A percentile compares a stretch with the other conserved stretches of the same genome.
Conservation (phyloP, 2,888 invertebrate species). For the Clivina fossor region DNA sequence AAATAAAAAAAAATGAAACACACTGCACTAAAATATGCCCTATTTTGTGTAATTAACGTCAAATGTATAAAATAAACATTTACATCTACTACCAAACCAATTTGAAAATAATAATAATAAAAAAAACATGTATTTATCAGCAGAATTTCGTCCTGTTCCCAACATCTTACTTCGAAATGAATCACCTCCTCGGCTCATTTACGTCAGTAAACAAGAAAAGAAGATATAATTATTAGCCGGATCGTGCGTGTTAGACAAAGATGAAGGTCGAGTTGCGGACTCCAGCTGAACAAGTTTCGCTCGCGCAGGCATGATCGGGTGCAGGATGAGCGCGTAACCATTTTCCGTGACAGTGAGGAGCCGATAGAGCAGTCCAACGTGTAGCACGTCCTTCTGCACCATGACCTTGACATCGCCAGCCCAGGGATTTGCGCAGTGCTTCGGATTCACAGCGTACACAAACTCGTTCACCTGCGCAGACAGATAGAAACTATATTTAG, state of each 20-base stretch:
- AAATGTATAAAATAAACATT: no score
- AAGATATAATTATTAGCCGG: not conserved
- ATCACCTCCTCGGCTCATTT: no score
- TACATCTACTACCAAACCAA: no score
- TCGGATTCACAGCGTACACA: conserved; percentile 83
- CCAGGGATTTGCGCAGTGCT: conserved; percentile 72
- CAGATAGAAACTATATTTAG: no score
- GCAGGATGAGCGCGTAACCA: conserved; percentile 65
- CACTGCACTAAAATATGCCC: no score
- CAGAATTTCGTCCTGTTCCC: no score
- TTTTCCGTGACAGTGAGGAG: conserved; percentile 87
- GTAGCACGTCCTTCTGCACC: conserved; percentile 75
- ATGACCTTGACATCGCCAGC: conserved; percentile 83
- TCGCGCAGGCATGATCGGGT: conserved; percentile 39
- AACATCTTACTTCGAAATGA: no score
- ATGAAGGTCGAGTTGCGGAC: conserved; percentile 18
- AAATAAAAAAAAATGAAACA: no score
- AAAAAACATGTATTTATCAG: no score
- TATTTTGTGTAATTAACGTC: no score
- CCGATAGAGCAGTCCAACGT: conserved; percentile 80
- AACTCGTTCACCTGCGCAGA: conserved; percentile 73
- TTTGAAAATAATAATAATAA: no score
- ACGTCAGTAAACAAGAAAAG: no score
- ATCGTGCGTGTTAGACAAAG: conserved; percentile 15
- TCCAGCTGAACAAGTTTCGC: conserved; percentile 4